Conservation (phyloP, 1,140 invertebrate genomes). For the Saccostrea echinata region DNA sequence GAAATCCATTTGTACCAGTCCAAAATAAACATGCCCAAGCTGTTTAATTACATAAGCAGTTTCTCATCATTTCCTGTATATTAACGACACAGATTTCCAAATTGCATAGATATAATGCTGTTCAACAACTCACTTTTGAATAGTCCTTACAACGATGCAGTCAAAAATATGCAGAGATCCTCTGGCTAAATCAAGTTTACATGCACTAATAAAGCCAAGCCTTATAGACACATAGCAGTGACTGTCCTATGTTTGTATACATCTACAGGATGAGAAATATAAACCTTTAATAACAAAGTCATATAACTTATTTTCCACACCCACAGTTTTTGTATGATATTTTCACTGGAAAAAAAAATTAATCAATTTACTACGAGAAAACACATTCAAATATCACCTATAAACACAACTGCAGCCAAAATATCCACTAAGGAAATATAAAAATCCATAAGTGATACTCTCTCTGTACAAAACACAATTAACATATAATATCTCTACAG, state of each 20-base stretch:
- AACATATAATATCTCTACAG: neutral
- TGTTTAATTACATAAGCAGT: neutral
- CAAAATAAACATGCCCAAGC: neutral
- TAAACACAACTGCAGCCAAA: neutral
- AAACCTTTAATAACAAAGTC: no score
- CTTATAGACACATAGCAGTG: neutral
- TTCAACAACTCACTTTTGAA: neutral
- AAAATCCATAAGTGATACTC: neutral
- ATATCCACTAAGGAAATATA: neutral
- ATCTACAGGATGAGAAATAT: no score
- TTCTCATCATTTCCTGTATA: neutral
- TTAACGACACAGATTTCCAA: neutral
- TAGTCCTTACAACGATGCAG: neutral
- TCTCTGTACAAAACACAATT: constrained; percentile 1
- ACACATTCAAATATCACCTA: neutral
- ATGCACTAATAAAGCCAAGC: neutral
- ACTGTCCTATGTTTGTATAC: neutral
- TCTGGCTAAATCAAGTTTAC: neutral
- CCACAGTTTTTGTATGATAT: no score
- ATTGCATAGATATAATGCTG: neutral
- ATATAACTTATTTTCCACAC: no score
- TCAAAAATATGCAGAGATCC: neutral
- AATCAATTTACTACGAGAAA: no score
- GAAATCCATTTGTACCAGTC: neutral
- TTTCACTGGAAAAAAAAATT: no score